Evolutionary conservation across 2,888 invertebrate genomes (phyloP), one percentile per base, ranked within the genome.

Genomic region (Anodontia alba): DNA sequence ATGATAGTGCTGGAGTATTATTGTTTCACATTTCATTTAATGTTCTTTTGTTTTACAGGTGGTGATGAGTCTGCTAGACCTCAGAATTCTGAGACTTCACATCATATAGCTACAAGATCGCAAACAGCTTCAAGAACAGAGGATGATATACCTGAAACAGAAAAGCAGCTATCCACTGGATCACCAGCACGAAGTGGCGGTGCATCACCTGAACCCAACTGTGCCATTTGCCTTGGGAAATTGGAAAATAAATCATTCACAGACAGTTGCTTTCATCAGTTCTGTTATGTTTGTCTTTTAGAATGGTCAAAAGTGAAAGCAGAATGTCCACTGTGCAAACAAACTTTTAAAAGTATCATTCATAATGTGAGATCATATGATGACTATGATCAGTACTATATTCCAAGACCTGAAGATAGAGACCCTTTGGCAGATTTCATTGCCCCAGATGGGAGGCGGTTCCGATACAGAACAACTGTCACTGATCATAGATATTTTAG

Each of bases 301-400:
- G 97, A 98, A 92, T 99, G 99, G 99, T 98, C 98, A 76, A 98
- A 97, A 96, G 97, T 98, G 20, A 98, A 98, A 95, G 96, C 98
- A 0, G 89, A 89, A 69, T 89, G 89, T 78, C 99, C 99, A 0
- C 95, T 99, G 0, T 99, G 99, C 95, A 99, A 99, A 93, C 97
- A 98, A 93, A 96, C 96, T 3, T 99, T 99, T 94, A 97, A 96
- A 90, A 97, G 97, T 10, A 99, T 99, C 78, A 97, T 98, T 82
- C 98, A 98, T 95, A 98, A 98, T 96, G 97, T 98, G 3, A 96
- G 97, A 88, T 97, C 98, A 0, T 97, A 97, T 93, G 96, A 96
- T 86, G 97, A 98, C 90, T 98, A 97, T 94, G 98, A 99, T 90
- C 97, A 98, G 92, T 97, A 98, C 93, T 94, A 95, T 86, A 77